phyloP scores from a whole-genome alignment of 1,140 invertebrate genomes.

The Drosophila kepulauana region DNA sequence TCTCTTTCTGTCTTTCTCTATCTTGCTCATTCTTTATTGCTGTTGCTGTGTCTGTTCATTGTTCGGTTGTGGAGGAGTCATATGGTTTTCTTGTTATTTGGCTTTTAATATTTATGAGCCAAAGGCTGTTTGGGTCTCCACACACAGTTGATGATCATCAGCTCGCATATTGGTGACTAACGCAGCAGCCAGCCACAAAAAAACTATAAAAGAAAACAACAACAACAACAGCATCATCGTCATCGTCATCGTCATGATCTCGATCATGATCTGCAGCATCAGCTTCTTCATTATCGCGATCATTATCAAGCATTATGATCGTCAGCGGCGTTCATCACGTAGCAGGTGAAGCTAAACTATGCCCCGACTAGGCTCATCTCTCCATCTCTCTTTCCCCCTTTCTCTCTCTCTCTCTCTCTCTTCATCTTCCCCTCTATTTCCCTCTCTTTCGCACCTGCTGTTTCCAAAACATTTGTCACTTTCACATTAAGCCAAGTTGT shows the following conservation, averaged over 20 bases:
- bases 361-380: slow-evolving; percentile 26
- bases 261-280: slow-evolving; percentile 15
- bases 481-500: slow-evolving; percentile 51
- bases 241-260: slow-evolving; percentile 20
- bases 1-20: neutral
- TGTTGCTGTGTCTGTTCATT: slow-evolving; percentile 8
- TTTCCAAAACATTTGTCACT: slow-evolving; percentile 47
- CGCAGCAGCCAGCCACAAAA: slow-evolving; percentile 1
- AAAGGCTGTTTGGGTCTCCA: slow-evolving; percentile 8
- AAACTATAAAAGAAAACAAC: neutral
- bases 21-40: neutral
- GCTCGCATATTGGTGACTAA: slow-evolving; percentile 39
- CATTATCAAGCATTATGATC: slow-evolving; percentile 26
- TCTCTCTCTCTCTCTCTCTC: neutral
- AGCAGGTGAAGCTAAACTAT: slow-evolving; percentile 46
- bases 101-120: slow-evolving; percentile 54
- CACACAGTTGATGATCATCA: slow-evolving; percentile 13
- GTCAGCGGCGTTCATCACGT: slow-evolving; percentile 23
- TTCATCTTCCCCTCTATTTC: neutral
- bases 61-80: slow-evolving; percentile 29
- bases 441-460: neutral
- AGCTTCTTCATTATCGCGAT: slow-evolving; percentile 23
- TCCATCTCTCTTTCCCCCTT: neutral
- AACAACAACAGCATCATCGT: slow-evolving; percentile 13
- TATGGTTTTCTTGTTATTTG: slow-evolving; percentile 46